Conservation (phyloP, 2,797 vertebrate species). For the Gambelia wislizenii region DNA sequence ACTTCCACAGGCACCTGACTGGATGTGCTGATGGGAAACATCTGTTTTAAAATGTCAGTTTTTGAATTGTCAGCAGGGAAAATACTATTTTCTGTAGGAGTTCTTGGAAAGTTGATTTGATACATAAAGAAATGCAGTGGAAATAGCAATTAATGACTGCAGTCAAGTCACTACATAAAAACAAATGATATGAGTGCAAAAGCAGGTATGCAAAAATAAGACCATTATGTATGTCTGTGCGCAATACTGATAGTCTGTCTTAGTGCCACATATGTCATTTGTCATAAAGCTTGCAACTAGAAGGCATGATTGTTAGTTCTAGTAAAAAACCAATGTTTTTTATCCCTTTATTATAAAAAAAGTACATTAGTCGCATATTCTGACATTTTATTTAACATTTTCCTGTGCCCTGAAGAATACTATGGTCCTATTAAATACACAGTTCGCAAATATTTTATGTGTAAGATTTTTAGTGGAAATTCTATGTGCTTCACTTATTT, state of each 20-base stretch:
- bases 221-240: neutral
- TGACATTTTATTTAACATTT: neutral
- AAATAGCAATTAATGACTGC: neutral
- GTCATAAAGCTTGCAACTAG: neutral
- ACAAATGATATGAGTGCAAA: slow-evolving; percentile 3
- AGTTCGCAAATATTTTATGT: neutral
- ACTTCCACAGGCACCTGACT: neutral
- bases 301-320: neutral
- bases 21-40: slow-evolving; percentile 18
- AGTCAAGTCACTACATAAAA: neutral
- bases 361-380: neutral
- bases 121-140: slow-evolving; percentile 13
- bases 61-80: slow-evolving; percentile 13
- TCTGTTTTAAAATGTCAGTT: slow-evolving; percentile 18
- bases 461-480: neutral
- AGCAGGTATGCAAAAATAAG: slow-evolving; percentile 18
- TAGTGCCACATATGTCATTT: neutral
- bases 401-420: neutral
- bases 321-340: neutral
- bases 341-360: neutral
- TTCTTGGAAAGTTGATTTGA: slow-evolving; percentile 26
- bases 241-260: neutral
- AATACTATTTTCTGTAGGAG: neutral
- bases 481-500: neutral
- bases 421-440: neutral